These are phyloP conservation scores for Germaria angustata DNA, from an alignment of 2,888 invertebrate genomes.

Conservation along the genomic window DNA sequence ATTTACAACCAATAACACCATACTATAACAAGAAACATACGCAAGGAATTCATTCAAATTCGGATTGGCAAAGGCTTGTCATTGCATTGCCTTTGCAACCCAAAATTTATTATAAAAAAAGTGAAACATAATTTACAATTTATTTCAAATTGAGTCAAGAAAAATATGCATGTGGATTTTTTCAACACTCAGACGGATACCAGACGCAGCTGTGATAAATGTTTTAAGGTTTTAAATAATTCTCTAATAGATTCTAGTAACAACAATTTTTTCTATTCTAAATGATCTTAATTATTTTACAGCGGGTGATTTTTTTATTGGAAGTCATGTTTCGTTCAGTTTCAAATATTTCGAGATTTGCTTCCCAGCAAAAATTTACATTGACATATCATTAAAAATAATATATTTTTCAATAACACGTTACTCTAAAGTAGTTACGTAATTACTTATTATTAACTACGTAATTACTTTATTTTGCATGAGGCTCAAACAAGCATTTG, in stretches of 20 bases:
- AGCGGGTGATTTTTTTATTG: neutral
- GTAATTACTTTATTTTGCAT: too few relatives aligned
- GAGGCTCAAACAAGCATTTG: too few relatives aligned
- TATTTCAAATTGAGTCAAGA: conserved; percentile 36
- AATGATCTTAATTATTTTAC: conserved; percentile 32
- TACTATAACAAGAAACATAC: conserved; percentile 23
- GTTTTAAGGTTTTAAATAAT: conserved; percentile 30
- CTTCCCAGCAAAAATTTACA: too few relatives aligned
- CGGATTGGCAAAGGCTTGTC: conserved; percentile 52
- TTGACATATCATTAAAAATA: too few relatives aligned
- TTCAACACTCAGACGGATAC: neutral
- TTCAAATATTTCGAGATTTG: too few relatives aligned
- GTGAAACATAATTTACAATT: conserved; percentile 43
- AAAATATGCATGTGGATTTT: conserved; percentile 42
- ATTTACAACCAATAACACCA: conserved; percentile 59
- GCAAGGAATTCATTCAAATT: conserved; percentile 55
- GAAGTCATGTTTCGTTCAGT: too few relatives aligned
- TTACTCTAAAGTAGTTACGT: too few relatives aligned
- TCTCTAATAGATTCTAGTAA: conserved; percentile 41
- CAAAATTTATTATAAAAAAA: neutral
- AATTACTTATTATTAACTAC: too few relatives aligned
- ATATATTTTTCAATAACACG: too few relatives aligned
- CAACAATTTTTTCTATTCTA: conserved; percentile 19
- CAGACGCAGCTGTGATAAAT: conserved; percentile 59
- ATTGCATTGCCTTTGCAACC: conserved; percentile 8